phyloP scores from a whole-genome alignment of 1,140 invertebrate species.

The Aricia agestis region DNA sequence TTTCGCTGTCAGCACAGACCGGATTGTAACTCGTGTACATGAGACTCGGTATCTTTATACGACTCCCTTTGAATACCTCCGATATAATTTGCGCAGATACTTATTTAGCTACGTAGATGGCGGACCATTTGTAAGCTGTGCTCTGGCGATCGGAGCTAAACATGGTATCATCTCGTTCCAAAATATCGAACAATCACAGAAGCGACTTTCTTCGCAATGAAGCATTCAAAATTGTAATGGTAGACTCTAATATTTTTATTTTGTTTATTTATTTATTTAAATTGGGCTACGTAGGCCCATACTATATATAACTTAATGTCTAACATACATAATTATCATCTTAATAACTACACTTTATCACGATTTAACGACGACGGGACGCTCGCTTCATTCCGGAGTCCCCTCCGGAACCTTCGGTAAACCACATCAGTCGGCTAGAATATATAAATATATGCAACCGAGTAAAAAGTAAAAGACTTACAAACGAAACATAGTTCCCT shows the following conservation, averaged over 20 bases:
- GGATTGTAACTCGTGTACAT: background rate
- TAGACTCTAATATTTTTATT: background rate
- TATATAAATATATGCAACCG: too few species aligned
- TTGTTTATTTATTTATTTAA: too few species aligned
- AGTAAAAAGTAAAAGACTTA: background rate
- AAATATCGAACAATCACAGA: background rate
- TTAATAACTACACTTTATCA: too few species aligned
- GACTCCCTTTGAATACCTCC: background rate
- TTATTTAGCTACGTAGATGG: background rate
- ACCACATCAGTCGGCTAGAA: too few species aligned
- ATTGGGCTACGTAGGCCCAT: too few species aligned
- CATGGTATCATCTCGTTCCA: background rate
- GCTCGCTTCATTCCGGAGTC: too few species aligned
- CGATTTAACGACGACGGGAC: too few species aligned
- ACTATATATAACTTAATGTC: too few species aligned
- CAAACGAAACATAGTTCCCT: background rate
- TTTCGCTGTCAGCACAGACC: background rate
- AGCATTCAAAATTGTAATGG: background rate
- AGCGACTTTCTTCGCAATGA: background rate
- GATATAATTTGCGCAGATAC: background rate
- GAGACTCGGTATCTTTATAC: background rate
- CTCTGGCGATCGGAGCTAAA: background rate
- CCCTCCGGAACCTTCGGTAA: too few species aligned
- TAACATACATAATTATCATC: too few species aligned
- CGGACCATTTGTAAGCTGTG: background rate